phyloP scores from a whole-genome alignment of 2,797 vertebrate genomes.

The Pogonophryne albipinna region DNA sequence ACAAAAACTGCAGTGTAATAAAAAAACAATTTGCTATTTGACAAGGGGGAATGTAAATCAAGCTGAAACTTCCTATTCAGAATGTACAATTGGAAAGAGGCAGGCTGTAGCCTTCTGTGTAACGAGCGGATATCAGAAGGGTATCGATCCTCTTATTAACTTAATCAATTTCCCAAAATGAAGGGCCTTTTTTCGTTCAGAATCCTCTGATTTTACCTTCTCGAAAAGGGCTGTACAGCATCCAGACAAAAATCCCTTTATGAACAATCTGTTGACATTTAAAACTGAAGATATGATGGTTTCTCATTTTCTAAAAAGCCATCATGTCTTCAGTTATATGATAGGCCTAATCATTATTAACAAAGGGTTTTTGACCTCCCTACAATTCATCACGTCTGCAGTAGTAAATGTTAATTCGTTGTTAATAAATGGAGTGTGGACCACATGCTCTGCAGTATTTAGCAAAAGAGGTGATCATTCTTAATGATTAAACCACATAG shows the following conservation, averaged over 20 bases:
- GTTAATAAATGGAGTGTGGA: slow-evolving; percentile 29
- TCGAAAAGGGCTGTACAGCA: not conserved
- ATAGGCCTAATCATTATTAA: slow-evolving; percentile 17
- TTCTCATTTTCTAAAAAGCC: slow-evolving; percentile 27
- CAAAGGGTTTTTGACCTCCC: slow-evolving; percentile 12
- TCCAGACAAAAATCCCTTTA: slow-evolving; percentile 20
- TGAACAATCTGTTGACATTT: slow-evolving; percentile 25
- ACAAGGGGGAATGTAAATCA: not conserved
- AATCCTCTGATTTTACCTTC: not conserved
- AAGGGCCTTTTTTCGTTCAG: not conserved
- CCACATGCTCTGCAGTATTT: slow-evolving; percentile 14
- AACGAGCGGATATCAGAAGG: not conserved
- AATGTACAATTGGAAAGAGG: not conserved
- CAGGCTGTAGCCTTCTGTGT: too few species aligned
- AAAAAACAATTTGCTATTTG: not conserved
- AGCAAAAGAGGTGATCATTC: slow-evolving; percentile 13
- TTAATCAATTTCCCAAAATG: not conserved
- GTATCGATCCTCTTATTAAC: not conserved
- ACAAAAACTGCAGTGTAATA: not conserved
- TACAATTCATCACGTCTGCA: slow-evolving; percentile 23
- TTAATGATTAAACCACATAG: not conserved
- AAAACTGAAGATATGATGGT: not conserved
- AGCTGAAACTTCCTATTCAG: not conserved
- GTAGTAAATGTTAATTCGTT: slow-evolving; percentile 24
- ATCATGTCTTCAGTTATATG: slow-evolving; percentile 17